These are phyloP conservation scores for Toxotes chatareus DNA, from an alignment of 2,113 vertebrate genomes.

Conservation along the genomic window DNA sequence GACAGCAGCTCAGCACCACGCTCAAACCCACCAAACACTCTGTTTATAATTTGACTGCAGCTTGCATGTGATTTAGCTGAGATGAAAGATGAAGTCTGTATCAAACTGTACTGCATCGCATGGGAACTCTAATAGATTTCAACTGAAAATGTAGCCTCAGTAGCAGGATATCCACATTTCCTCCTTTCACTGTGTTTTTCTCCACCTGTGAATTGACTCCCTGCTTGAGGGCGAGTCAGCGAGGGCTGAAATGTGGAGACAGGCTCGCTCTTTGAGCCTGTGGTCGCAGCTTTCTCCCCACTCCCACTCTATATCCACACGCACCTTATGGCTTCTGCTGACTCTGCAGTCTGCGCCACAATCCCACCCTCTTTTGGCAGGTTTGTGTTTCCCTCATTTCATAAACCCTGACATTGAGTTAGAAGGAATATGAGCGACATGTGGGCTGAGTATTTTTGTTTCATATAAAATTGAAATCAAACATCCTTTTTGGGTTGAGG, in stretches of 20 bases:
- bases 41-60: slow-evolving; percentile 56
- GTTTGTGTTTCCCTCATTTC: slow-evolving; percentile 38
- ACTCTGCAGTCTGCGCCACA: slow-evolving; percentile 33
- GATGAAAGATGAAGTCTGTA: slow-evolving; percentile 39
- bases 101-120: slow-evolving; percentile 1
- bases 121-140: slow-evolving; percentile 4
- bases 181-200: slow-evolving; percentile 18
- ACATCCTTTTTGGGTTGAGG: background rate
- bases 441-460: slow-evolving; percentile 21
- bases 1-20: slow-evolving; percentile 64
- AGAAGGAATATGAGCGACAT: slow-evolving; percentile 18
- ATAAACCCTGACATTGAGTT: slow-evolving; percentile 17
- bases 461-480: background rate
- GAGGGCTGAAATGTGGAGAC: slow-evolving; percentile 23
- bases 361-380: slow-evolving; percentile 36
- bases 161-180: slow-evolving; percentile 2
- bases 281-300: slow-evolving; percentile 26
- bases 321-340: slow-evolving; percentile 50
- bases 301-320: slow-evolving; percentile 8
- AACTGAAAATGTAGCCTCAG: background rate
- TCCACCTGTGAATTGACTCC: slow-evolving; percentile 37
- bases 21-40: slow-evolving; percentile 66
- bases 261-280: slow-evolving; percentile 37
- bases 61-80: slow-evolving; percentile 32
- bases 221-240: slow-evolving; percentile 32